phyloP scores from a whole-genome alignment of 2,113 vertebrate species.

The Eleginops maclovinus region DNA sequence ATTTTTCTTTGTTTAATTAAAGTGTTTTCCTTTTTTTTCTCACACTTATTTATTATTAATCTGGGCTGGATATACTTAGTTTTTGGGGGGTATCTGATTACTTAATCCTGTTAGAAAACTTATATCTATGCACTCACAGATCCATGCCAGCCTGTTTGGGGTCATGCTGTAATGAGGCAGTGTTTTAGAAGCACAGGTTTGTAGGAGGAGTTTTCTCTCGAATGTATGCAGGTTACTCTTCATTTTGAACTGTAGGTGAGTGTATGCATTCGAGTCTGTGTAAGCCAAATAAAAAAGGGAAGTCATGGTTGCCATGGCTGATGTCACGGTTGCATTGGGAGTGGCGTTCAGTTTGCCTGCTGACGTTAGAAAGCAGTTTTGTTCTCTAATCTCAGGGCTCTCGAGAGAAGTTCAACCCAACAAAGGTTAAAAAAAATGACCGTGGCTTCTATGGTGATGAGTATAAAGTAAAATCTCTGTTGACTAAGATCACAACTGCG shows the following conservation, averaged over 20 bases:
- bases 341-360: slow-evolving; percentile 22
- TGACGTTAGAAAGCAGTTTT: slow-evolving; percentile 40
- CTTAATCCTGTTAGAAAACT: neutral
- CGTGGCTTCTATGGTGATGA: slow-evolving; percentile 39
- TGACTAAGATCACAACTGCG: slow-evolving; percentile 11
- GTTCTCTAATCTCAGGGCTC: slow-evolving; percentile 43
- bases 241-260: neutral
- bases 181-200: slow-evolving; percentile 1
- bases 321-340: slow-evolving; percentile 43
- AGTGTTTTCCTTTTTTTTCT: too few relatives aligned
- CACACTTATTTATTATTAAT: too few relatives aligned
- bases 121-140: neutral
- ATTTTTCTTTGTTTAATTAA: too few relatives aligned
- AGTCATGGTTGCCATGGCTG: slow-evolving; percentile 59
- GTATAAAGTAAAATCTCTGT: slow-evolving; percentile 37
- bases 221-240: neutral
- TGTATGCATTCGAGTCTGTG: neutral
- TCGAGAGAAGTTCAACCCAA: slow-evolving; percentile 29
- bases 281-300: slow-evolving; percentile 22
- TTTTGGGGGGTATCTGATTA: too few relatives aligned
- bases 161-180: slow-evolving; percentile 1
- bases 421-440: neutral
- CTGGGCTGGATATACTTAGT: too few relatives aligned
- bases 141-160: neutral
- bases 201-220: neutral